Base-by-base conservation (phyloP, 2,888 invertebrate species). In the Heteromyza rotundicornis region DNA sequence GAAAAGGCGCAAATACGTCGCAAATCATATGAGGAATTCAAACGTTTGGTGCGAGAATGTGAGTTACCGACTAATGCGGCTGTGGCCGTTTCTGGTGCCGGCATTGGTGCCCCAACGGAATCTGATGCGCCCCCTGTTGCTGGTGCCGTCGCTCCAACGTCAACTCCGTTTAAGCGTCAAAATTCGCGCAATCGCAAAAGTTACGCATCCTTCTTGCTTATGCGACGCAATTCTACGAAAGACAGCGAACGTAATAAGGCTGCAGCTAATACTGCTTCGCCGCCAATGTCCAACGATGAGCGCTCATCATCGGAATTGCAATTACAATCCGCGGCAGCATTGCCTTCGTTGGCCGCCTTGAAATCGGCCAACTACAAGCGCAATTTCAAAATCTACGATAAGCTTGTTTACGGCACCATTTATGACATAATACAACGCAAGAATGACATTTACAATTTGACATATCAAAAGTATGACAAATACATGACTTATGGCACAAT, bases 401-500 rank as follows among this genome's bases (percentile, higher is more conserved):
- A 83, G 67, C 63, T 82, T 10, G 73, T 83, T 14, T 83, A 83
- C 59, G 84, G 84, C 51, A 84, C 83, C 47, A 83, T 84, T 63
- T 83, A 84, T 68, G 84, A 84, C 65, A 84, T 83, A 24, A 82
- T 83, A 32, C 84, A 84, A 67, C 78, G 80, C 12, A 83, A 83
- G 66, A 82, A 82, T 52, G 82, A 83, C 68, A 81, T 81, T 24
- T 82, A 81, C 69, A 79, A 78, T 64, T 63, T 80, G 68, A 81
- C 81, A 12, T 80, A 80, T 68, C 80, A 81, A 61, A 82, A 82
- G 60, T 84, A 83, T 65, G 83, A 83, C 70, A 82, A 83, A 59
- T 83, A 84, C 64, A 84, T 83, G 83, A 84, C 83, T 24, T 83
- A 83, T 64, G 84, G 84, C 59, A 84, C 84, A 53, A 83, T 84